These are phyloP conservation scores for Gymnoscopelus microlampas DNA, from an alignment of 2,797 vertebrate species.

Conservation along the genomic window DNA sequence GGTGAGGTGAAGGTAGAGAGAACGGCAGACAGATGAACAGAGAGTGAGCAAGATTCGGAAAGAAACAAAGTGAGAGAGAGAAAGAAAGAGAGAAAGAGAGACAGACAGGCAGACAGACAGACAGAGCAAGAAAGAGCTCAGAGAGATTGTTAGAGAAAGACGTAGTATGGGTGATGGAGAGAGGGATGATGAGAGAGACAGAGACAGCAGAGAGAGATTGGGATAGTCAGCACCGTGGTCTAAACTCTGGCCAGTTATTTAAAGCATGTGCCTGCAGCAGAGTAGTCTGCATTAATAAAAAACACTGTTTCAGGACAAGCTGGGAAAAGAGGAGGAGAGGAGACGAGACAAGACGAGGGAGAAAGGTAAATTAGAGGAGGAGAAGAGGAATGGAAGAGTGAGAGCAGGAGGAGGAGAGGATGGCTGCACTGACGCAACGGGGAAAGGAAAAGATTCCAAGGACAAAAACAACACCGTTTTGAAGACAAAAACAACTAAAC, in stretches of 20 bases:
- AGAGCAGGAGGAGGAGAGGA: too few species aligned
- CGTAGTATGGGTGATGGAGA: background rate
- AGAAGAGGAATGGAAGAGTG: background rate
- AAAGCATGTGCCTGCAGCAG: conserved; percentile 70
- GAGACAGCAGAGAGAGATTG: conserved; percentile 38
- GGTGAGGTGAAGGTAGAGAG: conserved; percentile 30
- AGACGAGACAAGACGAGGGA: background rate
- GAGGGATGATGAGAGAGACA: conserved; percentile 18
- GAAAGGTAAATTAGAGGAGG: too few species aligned
- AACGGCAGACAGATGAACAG: background rate
- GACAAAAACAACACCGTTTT: conserved; percentile 35
- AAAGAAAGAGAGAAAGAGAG: background rate
- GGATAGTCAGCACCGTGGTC: conserved; percentile 32
- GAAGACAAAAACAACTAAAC: conserved; percentile 24
- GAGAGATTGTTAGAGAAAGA: background rate
- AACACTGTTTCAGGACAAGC: conserved; percentile 62
- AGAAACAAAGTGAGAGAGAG: background rate
- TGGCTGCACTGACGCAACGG: conserved; percentile 40
- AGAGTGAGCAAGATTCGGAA: conserved; percentile 3
- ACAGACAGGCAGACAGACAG: background rate
- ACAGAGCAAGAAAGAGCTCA: background rate
- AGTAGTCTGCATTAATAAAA: conserved; percentile 76
- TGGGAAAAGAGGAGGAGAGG: background rate
- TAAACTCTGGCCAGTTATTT: conserved; percentile 69
- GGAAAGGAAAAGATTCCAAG: conserved; percentile 23